Conservation (phyloP, 2,888 invertebrate species). For the Machimus rusticus region DNA sequence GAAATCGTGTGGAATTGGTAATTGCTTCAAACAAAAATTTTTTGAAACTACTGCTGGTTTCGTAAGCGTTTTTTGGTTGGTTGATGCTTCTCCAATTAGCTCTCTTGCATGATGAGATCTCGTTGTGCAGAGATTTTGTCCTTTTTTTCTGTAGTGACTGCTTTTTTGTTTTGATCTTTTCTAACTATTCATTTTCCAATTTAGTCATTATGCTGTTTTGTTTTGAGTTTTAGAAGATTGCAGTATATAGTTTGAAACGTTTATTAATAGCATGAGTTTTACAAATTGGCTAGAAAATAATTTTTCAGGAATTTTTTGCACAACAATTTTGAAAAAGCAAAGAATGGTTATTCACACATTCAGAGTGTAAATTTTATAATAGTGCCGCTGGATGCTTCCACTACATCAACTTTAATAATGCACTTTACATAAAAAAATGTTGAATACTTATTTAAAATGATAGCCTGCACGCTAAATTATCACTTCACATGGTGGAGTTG, state of each 20-base stretch:
- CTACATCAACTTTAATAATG: background rate
- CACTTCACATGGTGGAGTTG: no score
- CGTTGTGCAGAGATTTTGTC: background rate
- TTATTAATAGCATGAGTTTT: background rate
- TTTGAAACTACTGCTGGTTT: slow-evolving; percentile 5
- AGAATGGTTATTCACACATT: background rate
- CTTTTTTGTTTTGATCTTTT: background rate
- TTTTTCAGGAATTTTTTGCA: background rate
- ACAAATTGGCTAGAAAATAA: background rate
- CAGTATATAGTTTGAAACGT: background rate
- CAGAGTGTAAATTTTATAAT: background rate
- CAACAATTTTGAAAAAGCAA: background rate
- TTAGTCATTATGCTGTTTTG: background rate
- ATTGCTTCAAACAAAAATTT: slow-evolving; percentile 46
- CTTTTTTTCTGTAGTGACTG: background rate
- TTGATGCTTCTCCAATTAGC: background rate
- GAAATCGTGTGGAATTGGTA: slow-evolving; percentile 78
- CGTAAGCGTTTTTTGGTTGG: slow-evolving; percentile 17
- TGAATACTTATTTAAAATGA: no score
- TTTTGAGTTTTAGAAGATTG: background rate
- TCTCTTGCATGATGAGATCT: background rate
- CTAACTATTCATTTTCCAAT: background rate
- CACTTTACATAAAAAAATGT: no score
- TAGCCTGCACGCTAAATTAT: no score
- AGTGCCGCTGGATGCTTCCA: background rate